Conservation (phyloP, 2,888 invertebrate species). For the Heliconius sara region DNA sequence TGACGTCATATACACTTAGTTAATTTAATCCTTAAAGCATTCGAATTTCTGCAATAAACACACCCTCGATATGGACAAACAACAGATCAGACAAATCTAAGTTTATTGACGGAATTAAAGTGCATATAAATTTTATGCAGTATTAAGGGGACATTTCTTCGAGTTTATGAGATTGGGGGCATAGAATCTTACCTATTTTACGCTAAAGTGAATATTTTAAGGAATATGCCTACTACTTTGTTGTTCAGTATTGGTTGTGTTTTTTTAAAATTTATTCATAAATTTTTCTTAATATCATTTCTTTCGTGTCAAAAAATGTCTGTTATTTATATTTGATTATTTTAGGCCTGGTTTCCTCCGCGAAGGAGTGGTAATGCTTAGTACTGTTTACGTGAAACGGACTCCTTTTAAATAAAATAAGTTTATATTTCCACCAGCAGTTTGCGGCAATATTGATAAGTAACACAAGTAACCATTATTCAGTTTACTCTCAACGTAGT, state of each 20-base stretch:
- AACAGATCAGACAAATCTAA: constrained; percentile 75
- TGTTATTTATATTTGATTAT: neutral
- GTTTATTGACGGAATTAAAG: constrained; percentile 79
- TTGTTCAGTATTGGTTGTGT: too few relatives aligned
- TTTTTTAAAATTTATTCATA: too few relatives aligned
- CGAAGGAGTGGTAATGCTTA: too few relatives aligned
- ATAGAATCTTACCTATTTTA: constrained; percentile 56
- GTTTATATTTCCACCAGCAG: too few relatives aligned
- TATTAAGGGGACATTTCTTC: constrained; percentile 77
- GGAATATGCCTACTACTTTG: neutral
- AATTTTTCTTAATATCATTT: too few relatives aligned
- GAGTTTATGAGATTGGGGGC: constrained; percentile 75
- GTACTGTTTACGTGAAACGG: too few relatives aligned
- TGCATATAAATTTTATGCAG: constrained; percentile 83
- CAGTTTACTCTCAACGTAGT: too few relatives aligned
- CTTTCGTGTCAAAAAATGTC: neutral
- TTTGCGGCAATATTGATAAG: too few relatives aligned
- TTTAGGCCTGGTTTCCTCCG: too few relatives aligned
- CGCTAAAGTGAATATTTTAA: constrained; percentile 43
- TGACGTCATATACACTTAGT: constrained; percentile 24
- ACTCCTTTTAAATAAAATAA: too few relatives aligned
- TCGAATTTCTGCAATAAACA: constrained; percentile 33
- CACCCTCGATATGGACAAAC: constrained; percentile 52
- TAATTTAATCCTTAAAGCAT: constrained; percentile 45
- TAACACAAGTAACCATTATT: too few relatives aligned